These are phyloP conservation scores for Microcebus griseorufus DNA, from an alignment of 2,113 vertebrate genomes.

Conservation along the genomic window DNA sequence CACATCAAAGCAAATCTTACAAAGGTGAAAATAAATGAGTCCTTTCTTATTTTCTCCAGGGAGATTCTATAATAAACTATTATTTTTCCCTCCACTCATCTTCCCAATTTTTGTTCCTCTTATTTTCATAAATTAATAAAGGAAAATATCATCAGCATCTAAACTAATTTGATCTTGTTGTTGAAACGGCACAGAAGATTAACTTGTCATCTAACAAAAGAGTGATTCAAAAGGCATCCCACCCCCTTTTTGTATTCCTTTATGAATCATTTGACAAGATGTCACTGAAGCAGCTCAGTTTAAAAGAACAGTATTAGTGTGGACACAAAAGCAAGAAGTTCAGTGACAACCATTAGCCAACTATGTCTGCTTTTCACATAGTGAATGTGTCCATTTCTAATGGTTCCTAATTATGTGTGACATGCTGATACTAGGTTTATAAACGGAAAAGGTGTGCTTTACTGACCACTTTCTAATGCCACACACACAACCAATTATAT, in stretches of 20 bases:
- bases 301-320: not conserved
- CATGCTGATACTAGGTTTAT: conserved; percentile 9
- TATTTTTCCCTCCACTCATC: not conserved
- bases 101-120: not conserved
- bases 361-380: not conserved
- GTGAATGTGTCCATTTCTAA: not conserved
- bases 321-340: conserved; percentile 18
- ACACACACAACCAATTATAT: conserved; percentile 20
- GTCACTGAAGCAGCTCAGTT: not conserved
- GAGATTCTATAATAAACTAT: not conserved
- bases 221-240: not conserved
- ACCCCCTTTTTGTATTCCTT: not conserved
- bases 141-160: not conserved
- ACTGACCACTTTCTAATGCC: not conserved
- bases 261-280: conserved; percentile 27
- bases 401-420: not conserved
- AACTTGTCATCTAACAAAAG: not conserved
- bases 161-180: conserved; percentile 43
- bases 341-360: not conserved
- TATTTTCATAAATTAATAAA: conserved; percentile 47
- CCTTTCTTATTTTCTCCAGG: not conserved
- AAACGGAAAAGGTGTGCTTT: conserved; percentile 40
- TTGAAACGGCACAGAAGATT: not conserved
- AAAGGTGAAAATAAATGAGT: conserved; percentile 11
- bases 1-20: not conserved